Percentiles rank a stretch among this genome's conserved stretches.
Conservation (phyloP, 1,140 invertebrate genomes). For the Nephotettix cincticeps region DNA sequence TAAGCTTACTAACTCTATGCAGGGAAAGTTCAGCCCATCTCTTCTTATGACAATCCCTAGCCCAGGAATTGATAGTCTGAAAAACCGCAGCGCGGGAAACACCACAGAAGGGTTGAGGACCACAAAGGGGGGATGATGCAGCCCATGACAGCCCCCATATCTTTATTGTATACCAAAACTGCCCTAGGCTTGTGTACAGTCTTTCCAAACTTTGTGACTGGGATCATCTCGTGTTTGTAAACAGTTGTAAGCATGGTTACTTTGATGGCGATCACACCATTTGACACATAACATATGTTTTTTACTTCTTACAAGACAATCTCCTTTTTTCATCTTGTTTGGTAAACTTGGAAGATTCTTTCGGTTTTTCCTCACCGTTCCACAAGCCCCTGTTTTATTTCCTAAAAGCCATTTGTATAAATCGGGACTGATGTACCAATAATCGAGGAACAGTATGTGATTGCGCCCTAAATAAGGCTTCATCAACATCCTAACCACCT, state of each 20-base stretch:
- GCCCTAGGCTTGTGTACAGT: not conserved
- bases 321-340: constrained; percentile 39
- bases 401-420: constrained; percentile 31
- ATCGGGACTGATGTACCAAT: constrained; percentile 23
- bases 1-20: no score
- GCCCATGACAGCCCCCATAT: no score
- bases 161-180: no score
- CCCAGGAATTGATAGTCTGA: no score
- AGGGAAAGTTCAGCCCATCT: no score
- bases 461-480: constrained; percentile 38
- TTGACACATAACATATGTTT: constrained; percentile 40
- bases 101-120: no score
- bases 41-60: no score
- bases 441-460: constrained; percentile 39
- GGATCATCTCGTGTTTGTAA: constrained; percentile 36
- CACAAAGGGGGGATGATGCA: no score
- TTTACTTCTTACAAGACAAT: constrained; percentile 34
- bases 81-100: no score
- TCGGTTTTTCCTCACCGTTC: constrained; percentile 38
- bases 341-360: constrained; percentile 40
- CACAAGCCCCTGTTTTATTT: constrained; percentile 39
- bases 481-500: constrained; percentile 39
- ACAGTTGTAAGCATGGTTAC: constrained; percentile 43
- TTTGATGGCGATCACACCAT: constrained; percentile 42
- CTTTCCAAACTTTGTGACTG: constrained; percentile 27